A percentile compares a stretch with the other conserved stretches of the same genome.
Evolutionary conservation across 2,113 vertebrate species (phyloP).

Genomic region (Notarius lentiginosus): DNA sequence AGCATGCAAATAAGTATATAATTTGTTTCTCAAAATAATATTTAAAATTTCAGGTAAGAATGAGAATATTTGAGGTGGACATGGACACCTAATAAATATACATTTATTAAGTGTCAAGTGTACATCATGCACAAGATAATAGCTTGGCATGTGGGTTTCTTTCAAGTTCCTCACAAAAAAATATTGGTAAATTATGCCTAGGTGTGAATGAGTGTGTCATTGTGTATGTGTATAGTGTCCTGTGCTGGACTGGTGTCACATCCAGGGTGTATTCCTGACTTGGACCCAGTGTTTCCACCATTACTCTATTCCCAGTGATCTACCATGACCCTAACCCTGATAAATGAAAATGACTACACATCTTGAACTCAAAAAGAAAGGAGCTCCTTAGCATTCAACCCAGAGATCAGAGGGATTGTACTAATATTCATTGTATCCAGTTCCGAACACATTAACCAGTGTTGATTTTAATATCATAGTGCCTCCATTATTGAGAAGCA

Average conservation of each 20-base stretch:
- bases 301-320: background rate
- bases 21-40: background rate
- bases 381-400: conserved; percentile 18
- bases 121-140: background rate
- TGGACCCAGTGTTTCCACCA: background rate
- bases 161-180: background rate
- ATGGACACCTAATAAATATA: background rate
- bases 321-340: background rate
- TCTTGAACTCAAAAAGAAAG: conserved; percentile 21
- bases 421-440: conserved; percentile 38
- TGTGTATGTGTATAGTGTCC: background rate
- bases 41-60: background rate
- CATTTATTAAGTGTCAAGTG: background rate
- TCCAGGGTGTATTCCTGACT: background rate
- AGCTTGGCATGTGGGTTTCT: background rate
- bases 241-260: background rate
- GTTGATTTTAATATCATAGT: conserved; percentile 57
- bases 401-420: conserved; percentile 36
- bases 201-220: background rate
- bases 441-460: conserved; percentile 38
- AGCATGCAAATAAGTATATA: background rate
- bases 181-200: background rate
- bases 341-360: conserved; percentile 16
- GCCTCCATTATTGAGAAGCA: conserved; percentile 33
- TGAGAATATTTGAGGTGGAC: background rate